Percentiles rank a stretch among this genome's conserved stretches.
Evolutionary conservation across 2,113 vertebrate species (phyloP).

Genomic region (Perccottus glenii): DNA sequence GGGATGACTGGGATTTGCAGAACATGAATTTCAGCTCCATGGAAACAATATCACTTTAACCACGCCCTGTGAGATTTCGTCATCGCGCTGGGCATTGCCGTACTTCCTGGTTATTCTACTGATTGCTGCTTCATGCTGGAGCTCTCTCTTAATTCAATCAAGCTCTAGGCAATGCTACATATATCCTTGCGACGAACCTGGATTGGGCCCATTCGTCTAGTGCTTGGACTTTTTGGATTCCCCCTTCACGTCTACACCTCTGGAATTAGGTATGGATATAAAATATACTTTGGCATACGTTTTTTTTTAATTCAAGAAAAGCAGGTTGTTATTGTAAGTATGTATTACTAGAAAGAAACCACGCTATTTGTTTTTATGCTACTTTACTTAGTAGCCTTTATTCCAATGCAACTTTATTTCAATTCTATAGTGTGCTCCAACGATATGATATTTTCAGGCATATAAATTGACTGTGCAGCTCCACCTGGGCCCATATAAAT

Average conservation of each 20-base stretch:
- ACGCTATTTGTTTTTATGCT: not conserved
- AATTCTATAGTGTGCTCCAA: too few relatives aligned
- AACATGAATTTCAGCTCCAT: conserved; percentile 6
- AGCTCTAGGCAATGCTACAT: conserved; percentile 52
- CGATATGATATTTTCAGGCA: too few relatives aligned
- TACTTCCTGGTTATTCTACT: conserved; percentile 63
- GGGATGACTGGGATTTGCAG: too few relatives aligned
- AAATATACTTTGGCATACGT: not conserved
- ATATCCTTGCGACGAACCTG: conserved; percentile 26
- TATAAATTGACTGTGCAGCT: too few relatives aligned
- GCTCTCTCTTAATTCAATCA: not conserved
- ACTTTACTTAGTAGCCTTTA: too few relatives aligned
- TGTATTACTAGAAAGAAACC: too few relatives aligned
- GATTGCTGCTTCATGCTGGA: conserved; percentile 13
- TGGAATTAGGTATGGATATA: conserved; percentile 54
- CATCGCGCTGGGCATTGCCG: conserved; percentile 9
- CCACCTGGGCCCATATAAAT: too few relatives aligned
- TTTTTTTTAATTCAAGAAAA: too few relatives aligned
- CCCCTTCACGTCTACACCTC: conserved; percentile 35
- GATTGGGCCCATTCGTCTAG: conserved; percentile 57
- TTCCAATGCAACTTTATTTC: too few relatives aligned
- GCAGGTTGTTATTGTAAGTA: too few relatives aligned
- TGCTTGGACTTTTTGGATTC: conserved; percentile 66
- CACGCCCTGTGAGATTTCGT: conserved; percentile 33
- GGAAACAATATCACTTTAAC: conserved; percentile 35